Evolutionary conservation across 2,888 invertebrate species (phyloP).

Genomic region (Apamea anceps): DNA sequence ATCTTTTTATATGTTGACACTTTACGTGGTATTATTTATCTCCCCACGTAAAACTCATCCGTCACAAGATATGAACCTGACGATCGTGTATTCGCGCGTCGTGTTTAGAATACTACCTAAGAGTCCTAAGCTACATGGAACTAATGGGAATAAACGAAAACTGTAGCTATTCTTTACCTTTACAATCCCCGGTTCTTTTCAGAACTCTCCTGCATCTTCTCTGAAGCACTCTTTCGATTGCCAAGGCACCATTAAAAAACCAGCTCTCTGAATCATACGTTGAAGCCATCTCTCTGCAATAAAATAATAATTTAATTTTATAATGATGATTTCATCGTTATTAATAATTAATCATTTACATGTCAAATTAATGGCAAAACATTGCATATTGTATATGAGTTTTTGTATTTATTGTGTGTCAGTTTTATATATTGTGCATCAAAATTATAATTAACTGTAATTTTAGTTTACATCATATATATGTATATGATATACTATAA

Average conservation of each 20-base stretch:
- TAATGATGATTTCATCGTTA: not conserved
- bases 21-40: not conserved
- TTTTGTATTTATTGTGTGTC: too few relatives aligned
- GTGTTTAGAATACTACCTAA: not conserved
- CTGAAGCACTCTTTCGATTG: conserved; percentile 91
- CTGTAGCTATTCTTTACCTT: conserved; percentile 52
- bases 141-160: too few relatives aligned
- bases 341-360: not conserved
- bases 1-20: not conserved
- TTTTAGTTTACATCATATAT: too few relatives aligned
- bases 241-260: conserved; percentile 91
- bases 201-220: conserved; percentile 82
- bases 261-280: conserved; percentile 88
- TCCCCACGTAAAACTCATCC: not conserved
- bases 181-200: conserved; percentile 36
- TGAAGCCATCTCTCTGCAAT: conserved; percentile 80
- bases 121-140: too few relatives aligned
- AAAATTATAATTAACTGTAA: too few relatives aligned
- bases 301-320: not conserved
- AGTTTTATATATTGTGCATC: too few relatives aligned
- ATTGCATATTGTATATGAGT: too few relatives aligned
- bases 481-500: too few relatives aligned
- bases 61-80: not conserved
- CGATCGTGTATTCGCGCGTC: not conserved
- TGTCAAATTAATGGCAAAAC: too few relatives aligned